Percentiles rank a stretch among this genome's conserved stretches.
Conservation (phyloP, 2,888 invertebrate genomes). For the Mythimna pallens region DNA sequence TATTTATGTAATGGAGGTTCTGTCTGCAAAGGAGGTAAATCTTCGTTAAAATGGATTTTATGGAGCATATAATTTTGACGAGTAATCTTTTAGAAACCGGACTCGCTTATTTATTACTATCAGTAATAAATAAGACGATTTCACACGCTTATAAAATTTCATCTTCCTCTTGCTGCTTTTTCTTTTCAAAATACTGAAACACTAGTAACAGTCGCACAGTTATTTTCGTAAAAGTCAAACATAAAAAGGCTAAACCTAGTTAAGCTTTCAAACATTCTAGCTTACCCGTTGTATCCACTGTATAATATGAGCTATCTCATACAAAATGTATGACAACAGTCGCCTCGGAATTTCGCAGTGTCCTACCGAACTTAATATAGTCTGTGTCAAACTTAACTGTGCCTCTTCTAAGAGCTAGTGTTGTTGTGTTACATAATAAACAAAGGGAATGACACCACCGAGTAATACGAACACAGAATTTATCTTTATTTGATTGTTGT, state of each 20-base stretch:
- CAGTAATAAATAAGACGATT: neutral
- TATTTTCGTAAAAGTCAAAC: conserved; percentile 23
- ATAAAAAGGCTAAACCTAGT: conserved; percentile 8
- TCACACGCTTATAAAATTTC: neutral
- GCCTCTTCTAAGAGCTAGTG: conserved; percentile 32
- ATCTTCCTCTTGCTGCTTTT: neutral
- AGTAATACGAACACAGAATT: conserved; percentile 31
- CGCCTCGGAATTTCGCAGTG: conserved; percentile 53
- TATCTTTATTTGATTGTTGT: conserved; percentile 47
- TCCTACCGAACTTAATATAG: conserved; percentile 40
- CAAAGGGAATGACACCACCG: conserved; percentile 17
- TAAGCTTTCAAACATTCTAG: conserved; percentile 31
- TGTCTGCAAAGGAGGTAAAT: conserved; percentile 33
- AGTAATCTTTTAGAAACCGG: neutral
- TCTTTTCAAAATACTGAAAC: conserved; percentile 2
- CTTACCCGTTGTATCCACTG: conserved; percentile 34
- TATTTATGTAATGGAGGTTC: conserved; percentile 19
- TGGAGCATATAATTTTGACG: conserved; percentile 18
- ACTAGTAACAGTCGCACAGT: neutral
- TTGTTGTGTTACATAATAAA: conserved; percentile 41
- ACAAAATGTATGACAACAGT: conserved; percentile 65
- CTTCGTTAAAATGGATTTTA: conserved; percentile 36
- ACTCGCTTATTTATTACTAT: neutral
- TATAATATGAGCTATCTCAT: conserved; percentile 52
- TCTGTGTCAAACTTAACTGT: conserved; percentile 48